phyloP scores from a whole-genome alignment of 2,888 invertebrate genomes.

The Cheilosia grossa region DNA sequence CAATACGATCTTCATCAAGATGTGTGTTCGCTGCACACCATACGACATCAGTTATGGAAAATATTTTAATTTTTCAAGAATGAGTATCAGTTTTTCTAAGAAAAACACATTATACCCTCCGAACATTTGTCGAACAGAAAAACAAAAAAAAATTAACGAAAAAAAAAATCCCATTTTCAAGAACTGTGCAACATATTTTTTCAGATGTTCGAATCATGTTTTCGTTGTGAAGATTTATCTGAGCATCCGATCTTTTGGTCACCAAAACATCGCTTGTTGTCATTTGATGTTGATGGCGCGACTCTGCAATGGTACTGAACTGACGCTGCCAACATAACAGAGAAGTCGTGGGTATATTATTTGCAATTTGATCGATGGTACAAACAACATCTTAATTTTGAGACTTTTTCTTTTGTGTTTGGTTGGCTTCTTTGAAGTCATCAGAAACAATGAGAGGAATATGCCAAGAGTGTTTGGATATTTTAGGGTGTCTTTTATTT shows the following conservation, averaged over 20 bases:
- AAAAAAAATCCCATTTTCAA: slow-evolving; percentile 48
- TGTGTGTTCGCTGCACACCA: slow-evolving; percentile 25
- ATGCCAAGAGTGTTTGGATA: slow-evolving; percentile 22
- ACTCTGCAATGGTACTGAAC: slow-evolving; percentile 6
- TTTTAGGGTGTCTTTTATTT: slow-evolving; percentile 1
- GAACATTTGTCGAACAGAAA: slow-evolving; percentile 28
- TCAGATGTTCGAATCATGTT: slow-evolving; percentile 71
- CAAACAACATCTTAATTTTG: slow-evolving; percentile 68
- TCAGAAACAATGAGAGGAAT: slow-evolving; percentile 29
- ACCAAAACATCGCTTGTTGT: slow-evolving; percentile 52
- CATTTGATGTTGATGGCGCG: slow-evolving; percentile 40
- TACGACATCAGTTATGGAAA: slow-evolving; percentile 57
- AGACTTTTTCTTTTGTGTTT: slow-evolving; percentile 21
- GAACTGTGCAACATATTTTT: slow-evolving; percentile 67
- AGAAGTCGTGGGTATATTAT: slow-evolving; percentile 24
- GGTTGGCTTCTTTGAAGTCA: neutral
- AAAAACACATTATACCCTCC: slow-evolving; percentile 28
- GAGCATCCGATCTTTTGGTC: slow-evolving; percentile 69
- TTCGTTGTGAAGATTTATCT: slow-evolving; percentile 65
- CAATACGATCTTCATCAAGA: slow-evolving; percentile 71
- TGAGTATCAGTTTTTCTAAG: slow-evolving; percentile 60
- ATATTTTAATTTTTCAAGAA: slow-evolving; percentile 42
- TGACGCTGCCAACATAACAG: slow-evolving; percentile 5
- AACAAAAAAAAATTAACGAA: too few relatives aligned
- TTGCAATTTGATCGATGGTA: slow-evolving; percentile 71